phyloP scores from a whole-genome alignment of 1,140 invertebrate species.

The Chironomus striatipennis region DNA sequence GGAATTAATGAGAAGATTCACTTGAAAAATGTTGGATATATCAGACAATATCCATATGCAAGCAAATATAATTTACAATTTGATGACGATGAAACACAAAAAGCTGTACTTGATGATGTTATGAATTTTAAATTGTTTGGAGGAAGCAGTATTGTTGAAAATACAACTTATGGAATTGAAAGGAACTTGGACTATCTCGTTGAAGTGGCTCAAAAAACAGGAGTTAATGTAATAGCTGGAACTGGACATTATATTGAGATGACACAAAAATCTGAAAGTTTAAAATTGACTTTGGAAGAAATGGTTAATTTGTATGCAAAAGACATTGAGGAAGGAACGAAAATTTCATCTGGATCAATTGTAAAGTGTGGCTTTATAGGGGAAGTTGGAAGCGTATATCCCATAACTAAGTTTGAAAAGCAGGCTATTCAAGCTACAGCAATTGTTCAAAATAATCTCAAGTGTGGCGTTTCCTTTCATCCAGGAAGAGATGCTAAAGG shows the following conservation, averaged over 20 bases:
- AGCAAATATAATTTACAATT: slow-evolving; percentile 55
- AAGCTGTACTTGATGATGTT: slow-evolving; percentile 59
- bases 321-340: slow-evolving; percentile 35
- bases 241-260: slow-evolving; percentile 50
- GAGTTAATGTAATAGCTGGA: slow-evolving; percentile 66
- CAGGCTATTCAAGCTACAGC: slow-evolving; percentile 60
- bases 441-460: slow-evolving; percentile 52
- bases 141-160: slow-evolving; percentile 73
- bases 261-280: slow-evolving; percentile 30
- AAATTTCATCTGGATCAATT: slow-evolving; percentile 32
- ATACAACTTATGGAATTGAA: slow-evolving; percentile 60
- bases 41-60: slow-evolving; percentile 71
- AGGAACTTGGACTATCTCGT: slow-evolving; percentile 55
- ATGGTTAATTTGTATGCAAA: slow-evolving; percentile 35
- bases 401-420: slow-evolving; percentile 71
- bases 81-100: slow-evolving; percentile 47
- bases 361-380: slow-evolving; percentile 75
- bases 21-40: slow-evolving; percentile 56
- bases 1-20: slow-evolving; percentile 40
- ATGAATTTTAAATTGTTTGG: slow-evolving; percentile 56
- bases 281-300: slow-evolving; percentile 33
- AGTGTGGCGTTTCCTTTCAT: slow-evolving; percentile 72
- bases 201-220: slow-evolving; percentile 48
- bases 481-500: slow-evolving; percentile 62
- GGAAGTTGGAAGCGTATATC: slow-evolving; percentile 76